These are phyloP conservation scores for Nasonia oneida DNA, from an alignment of 2,888 invertebrate species.

Conservation along the genomic window DNA sequence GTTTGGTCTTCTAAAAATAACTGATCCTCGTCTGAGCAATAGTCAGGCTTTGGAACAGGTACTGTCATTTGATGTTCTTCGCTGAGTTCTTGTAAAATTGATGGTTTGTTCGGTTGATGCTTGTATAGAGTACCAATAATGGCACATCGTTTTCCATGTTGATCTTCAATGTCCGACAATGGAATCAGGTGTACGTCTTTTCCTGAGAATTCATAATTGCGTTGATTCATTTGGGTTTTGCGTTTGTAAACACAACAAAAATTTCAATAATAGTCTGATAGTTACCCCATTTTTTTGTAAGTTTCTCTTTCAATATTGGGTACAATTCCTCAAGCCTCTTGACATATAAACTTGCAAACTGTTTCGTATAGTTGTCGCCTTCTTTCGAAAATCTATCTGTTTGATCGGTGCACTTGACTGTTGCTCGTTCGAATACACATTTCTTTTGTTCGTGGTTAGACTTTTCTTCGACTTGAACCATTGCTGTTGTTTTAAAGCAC, in stretches of 20 bases:
- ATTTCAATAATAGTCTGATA: conserved; percentile 20
- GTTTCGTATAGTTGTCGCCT: conserved; percentile 80
- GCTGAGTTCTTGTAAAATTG: conserved; percentile 94
- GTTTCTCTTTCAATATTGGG: conserved; percentile 82
- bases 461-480: conserved; percentile 39
- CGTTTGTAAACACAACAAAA: background rate
- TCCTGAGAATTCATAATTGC: conserved; percentile 42
- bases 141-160: conserved; percentile 86
- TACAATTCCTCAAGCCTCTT: conserved; percentile 87
- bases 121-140: conserved; percentile 96
- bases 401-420: conserved; percentile 66
- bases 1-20: conserved; percentile 95
- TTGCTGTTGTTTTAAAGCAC: conserved; percentile 20
- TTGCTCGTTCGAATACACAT: conserved; percentile 66
- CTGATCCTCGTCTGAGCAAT: conserved; percentile 90
- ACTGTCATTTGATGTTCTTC: conserved; percentile 93
- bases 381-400: conserved; percentile 65
- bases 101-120: conserved; percentile 94
- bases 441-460: conserved; percentile 24
- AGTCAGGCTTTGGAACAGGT: conserved; percentile 86
- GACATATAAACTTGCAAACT: conserved; percentile 93
- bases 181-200: conserved; percentile 79
- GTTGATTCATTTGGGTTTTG: background rate
- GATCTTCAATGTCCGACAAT: conserved; percentile 86
- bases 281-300: conserved; percentile 85